These are phyloP conservation scores for Ctenopoma multispine DNA, from an alignment of 2,797 vertebrate species.

Conservation along the genomic window DNA sequence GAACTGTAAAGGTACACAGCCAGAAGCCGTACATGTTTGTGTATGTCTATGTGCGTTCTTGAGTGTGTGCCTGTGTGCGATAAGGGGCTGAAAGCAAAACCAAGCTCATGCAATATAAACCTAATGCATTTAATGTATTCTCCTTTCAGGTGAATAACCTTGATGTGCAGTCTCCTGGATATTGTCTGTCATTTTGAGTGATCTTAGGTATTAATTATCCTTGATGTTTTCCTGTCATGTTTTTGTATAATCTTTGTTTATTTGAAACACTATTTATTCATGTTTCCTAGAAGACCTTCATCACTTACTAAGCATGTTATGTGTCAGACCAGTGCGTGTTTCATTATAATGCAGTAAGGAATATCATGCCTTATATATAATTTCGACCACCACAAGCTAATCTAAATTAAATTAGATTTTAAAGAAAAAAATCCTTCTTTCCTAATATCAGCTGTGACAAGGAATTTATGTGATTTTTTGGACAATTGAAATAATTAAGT, in stretches of 20 bases:
- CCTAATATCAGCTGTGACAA: not conserved
- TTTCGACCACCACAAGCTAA: not conserved
- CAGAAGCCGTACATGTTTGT: slow-evolving; percentile 2
- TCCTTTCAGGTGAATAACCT: slow-evolving; percentile 58
- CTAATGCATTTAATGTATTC: slow-evolving; percentile 48
- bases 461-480: slow-evolving; percentile 12
- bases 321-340: not conserved
- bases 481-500: slow-evolving; percentile 30
- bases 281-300: slow-evolving; percentile 25
- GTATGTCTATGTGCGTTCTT: slow-evolving; percentile 4
- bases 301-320: slow-evolving; percentile 9
- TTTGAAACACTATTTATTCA: slow-evolving; percentile 29
- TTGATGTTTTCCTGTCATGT: slow-evolving; percentile 26
- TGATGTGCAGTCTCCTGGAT: slow-evolving; percentile 51
- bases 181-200: slow-evolving; percentile 31
- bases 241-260: slow-evolving; percentile 47
- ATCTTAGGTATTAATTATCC: slow-evolving; percentile 43
- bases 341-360: slow-evolving; percentile 9
- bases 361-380: not conserved
- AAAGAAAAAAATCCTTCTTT: not conserved
- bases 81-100: not conserved
- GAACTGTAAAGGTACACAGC: slow-evolving; percentile 30
- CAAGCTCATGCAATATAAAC: slow-evolving; percentile 43
- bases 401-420: not conserved
- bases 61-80: slow-evolving; percentile 7